A percentile compares a stretch with the other conserved stretches of the same genome.
These are phyloP conservation scores for Melanostoma scalare DNA, from an alignment of 2,888 invertebrate species.

Conservation along the genomic window DNA sequence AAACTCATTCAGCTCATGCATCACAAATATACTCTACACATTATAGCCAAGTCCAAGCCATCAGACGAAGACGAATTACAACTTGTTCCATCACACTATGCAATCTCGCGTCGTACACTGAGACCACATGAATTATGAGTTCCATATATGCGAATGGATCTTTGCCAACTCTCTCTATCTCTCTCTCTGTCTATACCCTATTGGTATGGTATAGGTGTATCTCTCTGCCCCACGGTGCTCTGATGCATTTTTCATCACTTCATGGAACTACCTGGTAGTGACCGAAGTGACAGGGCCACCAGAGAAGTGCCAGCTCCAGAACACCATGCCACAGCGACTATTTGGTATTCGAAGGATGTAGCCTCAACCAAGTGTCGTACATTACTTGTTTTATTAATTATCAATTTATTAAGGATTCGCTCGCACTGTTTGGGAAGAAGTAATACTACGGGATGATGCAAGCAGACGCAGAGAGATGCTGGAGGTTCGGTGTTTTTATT, in stretches of 20 bases:
- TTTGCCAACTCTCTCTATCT: not conserved
- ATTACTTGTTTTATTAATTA: conserved; percentile 79
- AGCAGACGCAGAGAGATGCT: conserved; percentile 22
- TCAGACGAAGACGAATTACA: conserved; percentile 73
- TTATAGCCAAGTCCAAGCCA: not conserved
- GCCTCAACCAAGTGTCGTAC: conserved; percentile 77
- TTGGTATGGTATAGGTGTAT: too few relatives aligned
- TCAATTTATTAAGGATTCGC: conserved; percentile 77
- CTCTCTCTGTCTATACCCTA: too few relatives aligned
- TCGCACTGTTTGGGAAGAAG: conserved; percentile 50
- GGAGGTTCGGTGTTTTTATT: conserved; percentile 48
- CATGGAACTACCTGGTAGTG: conserved; percentile 68
- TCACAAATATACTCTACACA: conserved; percentile 14
- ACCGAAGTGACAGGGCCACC: conserved; percentile 72
- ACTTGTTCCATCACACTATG: conserved; percentile 70
- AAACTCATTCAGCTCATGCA: conserved; percentile 41
- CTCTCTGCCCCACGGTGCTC: conserved; percentile 1
- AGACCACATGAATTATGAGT: conserved; percentile 69
- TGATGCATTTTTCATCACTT: conserved; percentile 69
- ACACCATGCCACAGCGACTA: conserved; percentile 56
- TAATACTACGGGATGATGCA: conserved; percentile 43
- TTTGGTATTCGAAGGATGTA: conserved; percentile 77
- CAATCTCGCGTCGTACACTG: conserved; percentile 44
- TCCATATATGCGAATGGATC: conserved; percentile 68
- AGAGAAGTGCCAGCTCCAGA: conserved; percentile 55